Evolutionary conservation across 2,797 vertebrate species (phyloP), one percentile per base, ranked within the genome.

Genomic region (Sphaeramia orbicularis): DNA sequence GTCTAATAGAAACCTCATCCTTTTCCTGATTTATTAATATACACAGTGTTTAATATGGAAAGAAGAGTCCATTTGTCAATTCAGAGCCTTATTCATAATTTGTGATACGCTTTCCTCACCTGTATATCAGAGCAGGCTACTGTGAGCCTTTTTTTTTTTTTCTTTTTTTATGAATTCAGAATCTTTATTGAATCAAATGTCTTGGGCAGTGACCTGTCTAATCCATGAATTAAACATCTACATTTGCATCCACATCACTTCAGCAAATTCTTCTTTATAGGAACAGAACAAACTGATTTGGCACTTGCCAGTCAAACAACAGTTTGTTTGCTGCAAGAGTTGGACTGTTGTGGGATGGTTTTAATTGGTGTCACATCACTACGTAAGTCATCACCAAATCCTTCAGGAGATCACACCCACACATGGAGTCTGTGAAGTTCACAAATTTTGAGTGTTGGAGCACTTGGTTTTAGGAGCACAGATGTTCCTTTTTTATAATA

Each of bases 401-500:
- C 52, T 63, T 42, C 27, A 52, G 58, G 43, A 62, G 45, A 63
- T 52, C 27, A 45, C 51, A 16, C 21, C 10, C 54, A 19, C 65
- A 43, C 53, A 24, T 24, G 4, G 21, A 24, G n/a, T 44, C 58
- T 55, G 51, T 64, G 65, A 74, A 59, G 42, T 49, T 37, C 44
- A 30, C 11, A 19, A 2, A 2, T 68, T 45, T 69, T 78, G 30
- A 18, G 13, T 56, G 53, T 43, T 32, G 15, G 49, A 66, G 50
- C 19, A n/a, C 64, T 55, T 74, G 61, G 61, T 66, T 58, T 38
- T 30, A 40, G 62, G 47, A 62, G 71, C 73, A 80, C 86, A 84
- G 78, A 86, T 86, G 81, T 79, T 81, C 65, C 67, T 80, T 80
- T 66, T 69, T 86, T 71, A 78, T 70, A 70, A 53, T 10, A 52